Evolutionary conservation across 1,140 invertebrate genomes (phyloP), one percentile per base, ranked within the genome.

Genomic region (Teleopsis dalmanni): DNA sequence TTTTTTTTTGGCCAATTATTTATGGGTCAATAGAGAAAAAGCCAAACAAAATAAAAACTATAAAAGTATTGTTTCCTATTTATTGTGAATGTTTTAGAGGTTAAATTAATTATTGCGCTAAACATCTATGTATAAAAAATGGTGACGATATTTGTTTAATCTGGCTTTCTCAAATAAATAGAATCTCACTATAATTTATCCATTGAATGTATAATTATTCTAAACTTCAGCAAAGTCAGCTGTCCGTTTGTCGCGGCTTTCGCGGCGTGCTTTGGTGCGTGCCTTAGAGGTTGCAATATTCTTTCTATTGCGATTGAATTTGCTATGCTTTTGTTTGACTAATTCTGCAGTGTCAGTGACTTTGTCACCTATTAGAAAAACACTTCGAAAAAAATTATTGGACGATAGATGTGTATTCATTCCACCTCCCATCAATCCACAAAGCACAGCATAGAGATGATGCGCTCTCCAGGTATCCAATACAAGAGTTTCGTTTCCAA

Each of bases 201-300:
- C n/a, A n/a, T n/a, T n/a, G n/a, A n/a, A n/a, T n/a, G n/a, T n/a
- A n/a, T n/a, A n/a, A n/a, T n/a, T n/a, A n/a, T n/a, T n/a, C n/a
- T n/a, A n/a, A n/a, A n/a, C n/a, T n/a, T n/a, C n/a, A n/a, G n/a
- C n/a, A n/a, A n/a, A n/a, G n/a, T n/a, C n/a, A n/a, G n/a, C n/a
- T n/a, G n/a, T n/a, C 81, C 91, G 81, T 70, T 95, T 95, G 73
- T 95, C 91, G 19, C 92, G 76, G 65, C 87, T 84, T 74, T 92
- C 94, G 51, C 82, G 84, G 47, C 91, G 77, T 4, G 82, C 80
- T 46, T 92, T 84, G 19, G 88, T 92, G 23, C 92, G 78, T 25
- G 88, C 89, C 73, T 95, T 96, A 69, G 86, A 91, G 37, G 87
- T 84, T 21, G 88, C 88, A 22, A 84, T 84, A 73, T 95, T 94